phyloP scores from a whole-genome alignment of 2,888 invertebrate genomes.

The Camptogramma bilineatum region DNA sequence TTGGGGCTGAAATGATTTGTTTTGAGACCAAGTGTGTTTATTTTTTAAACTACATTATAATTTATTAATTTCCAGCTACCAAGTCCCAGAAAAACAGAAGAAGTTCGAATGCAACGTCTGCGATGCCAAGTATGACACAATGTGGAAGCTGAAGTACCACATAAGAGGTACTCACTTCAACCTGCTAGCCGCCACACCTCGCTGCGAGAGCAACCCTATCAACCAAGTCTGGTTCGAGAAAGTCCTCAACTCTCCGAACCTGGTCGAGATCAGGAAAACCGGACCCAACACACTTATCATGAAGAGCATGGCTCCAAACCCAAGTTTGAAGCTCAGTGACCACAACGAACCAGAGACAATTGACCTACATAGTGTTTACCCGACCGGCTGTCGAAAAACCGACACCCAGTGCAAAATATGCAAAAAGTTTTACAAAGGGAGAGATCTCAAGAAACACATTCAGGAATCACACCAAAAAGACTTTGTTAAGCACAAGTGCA shows the following conservation, averaged over 20 bases:
- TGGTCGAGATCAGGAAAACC: slow-evolving; percentile 64
- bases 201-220: slow-evolving; percentile 52
- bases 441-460: slow-evolving; percentile 43
- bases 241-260: slow-evolving; percentile 55
- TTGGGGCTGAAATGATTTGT: too few species aligned
- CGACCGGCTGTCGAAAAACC: neutral
- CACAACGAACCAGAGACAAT: slow-evolving; percentile 24
- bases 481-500: slow-evolving; percentile 42
- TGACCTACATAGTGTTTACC: slow-evolving; percentile 50
- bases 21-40: too few species aligned
- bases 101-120: slow-evolving; percentile 54
- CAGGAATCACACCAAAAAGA: slow-evolving; percentile 43
- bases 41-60: neutral
- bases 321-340: slow-evolving; percentile 47
- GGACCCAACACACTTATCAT: slow-evolving; percentile 55
- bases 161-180: slow-evolving; percentile 64
- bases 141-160: slow-evolving; percentile 53
- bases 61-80: slow-evolving; percentile 13
- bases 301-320: slow-evolving; percentile 48
- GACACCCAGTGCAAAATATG: slow-evolving; percentile 38
- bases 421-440: slow-evolving; percentile 17
- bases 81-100: slow-evolving; percentile 5
- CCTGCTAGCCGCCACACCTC: slow-evolving; percentile 47
- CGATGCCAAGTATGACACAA: slow-evolving; percentile 42
- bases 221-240: slow-evolving; percentile 69